These are phyloP conservation scores for Enteromius unitaeniatus DNA, from an alignment of 2,797 vertebrate genomes.

Conservation along the genomic window DNA sequence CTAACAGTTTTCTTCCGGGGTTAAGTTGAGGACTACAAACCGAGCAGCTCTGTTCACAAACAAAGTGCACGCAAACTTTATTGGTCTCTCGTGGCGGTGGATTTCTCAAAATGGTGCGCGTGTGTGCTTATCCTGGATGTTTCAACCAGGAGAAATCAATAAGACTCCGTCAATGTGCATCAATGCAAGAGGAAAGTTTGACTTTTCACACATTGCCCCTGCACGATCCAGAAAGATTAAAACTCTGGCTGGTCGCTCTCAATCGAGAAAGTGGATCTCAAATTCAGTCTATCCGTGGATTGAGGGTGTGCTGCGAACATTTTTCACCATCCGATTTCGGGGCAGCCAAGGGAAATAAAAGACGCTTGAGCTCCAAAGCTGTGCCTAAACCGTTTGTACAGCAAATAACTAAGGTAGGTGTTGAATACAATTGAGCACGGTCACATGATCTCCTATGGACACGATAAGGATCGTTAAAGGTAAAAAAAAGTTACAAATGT, in stretches of 20 bases:
- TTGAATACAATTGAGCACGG: not conserved
- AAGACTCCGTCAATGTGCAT: slow-evolving; percentile 15
- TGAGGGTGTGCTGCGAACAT: slow-evolving; percentile 31
- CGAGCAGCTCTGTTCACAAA: not conserved
- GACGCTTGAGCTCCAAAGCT: slow-evolving; percentile 18
- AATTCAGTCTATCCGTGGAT: slow-evolving; percentile 8
- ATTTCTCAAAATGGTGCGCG: slow-evolving; percentile 33
- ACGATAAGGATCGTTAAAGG: not conserved
- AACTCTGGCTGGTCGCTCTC: not conserved
- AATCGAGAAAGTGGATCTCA: not conserved
- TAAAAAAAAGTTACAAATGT: not conserved
- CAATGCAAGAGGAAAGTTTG: slow-evolving; percentile 13
- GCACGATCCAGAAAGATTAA: slow-evolving; percentile 1
- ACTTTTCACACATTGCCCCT: slow-evolving; percentile 31
- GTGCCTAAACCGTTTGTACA: not conserved
- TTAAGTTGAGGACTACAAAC: not conserved
- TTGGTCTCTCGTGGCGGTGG: not conserved
- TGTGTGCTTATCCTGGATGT: slow-evolving; percentile 23
- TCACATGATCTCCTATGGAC: not conserved
- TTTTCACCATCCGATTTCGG: slow-evolving; percentile 9
- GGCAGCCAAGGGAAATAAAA: not conserved
- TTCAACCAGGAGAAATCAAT: slow-evolving; percentile 22
- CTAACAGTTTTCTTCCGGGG: not conserved
- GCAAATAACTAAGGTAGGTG: not conserved
- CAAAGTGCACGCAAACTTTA: slow-evolving; percentile 27